These are phyloP conservation scores for Megalopta genalis DNA, from an alignment of 1,140 invertebrate genomes.

Conservation along the genomic window DNA sequence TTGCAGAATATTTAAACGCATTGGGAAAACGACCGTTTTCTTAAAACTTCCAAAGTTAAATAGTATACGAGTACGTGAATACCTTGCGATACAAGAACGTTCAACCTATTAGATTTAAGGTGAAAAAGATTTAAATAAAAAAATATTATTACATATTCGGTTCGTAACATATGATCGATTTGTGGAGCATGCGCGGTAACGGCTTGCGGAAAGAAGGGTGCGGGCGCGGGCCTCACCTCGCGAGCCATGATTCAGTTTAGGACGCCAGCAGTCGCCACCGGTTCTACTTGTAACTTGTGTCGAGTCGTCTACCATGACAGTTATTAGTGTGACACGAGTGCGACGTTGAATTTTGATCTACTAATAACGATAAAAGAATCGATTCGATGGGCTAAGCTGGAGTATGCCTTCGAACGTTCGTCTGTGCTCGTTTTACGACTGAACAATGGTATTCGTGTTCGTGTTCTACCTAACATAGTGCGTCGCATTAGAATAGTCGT, in stretches of 20 bases:
- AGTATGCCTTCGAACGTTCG: background rate
- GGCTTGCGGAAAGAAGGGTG: slow-evolving; percentile 46
- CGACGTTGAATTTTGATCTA: slow-evolving; percentile 7
- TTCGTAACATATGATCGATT: slow-evolving; percentile 29
- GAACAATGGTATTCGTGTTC: background rate
- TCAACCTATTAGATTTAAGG: background rate
- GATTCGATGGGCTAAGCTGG: slow-evolving; percentile 13
- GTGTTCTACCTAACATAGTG: background rate
- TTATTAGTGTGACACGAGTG: slow-evolving; percentile 50
- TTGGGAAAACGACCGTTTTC: no score
- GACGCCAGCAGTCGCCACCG: slow-evolving; percentile 60
- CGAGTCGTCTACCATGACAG: slow-evolving; percentile 53
- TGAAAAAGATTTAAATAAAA: background rate
- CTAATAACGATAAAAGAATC: slow-evolving; percentile 5
- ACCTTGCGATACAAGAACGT: background rate
- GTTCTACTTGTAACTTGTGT: slow-evolving; percentile 35
- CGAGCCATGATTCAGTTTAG: slow-evolving; percentile 39
- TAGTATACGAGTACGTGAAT: background rate
- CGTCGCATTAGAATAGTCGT: background rate
- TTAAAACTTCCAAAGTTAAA: background rate
- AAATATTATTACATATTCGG: background rate
- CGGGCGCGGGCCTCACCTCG: background rate
- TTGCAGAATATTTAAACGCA: no score
- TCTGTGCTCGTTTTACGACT: background rate
- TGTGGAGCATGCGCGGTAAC: slow-evolving; percentile 47